Evolutionary conservation across 2,113 vertebrate species (phyloP), one percentile per base, ranked within the genome.

Genomic region (Cheirogaleus medius): DNA sequence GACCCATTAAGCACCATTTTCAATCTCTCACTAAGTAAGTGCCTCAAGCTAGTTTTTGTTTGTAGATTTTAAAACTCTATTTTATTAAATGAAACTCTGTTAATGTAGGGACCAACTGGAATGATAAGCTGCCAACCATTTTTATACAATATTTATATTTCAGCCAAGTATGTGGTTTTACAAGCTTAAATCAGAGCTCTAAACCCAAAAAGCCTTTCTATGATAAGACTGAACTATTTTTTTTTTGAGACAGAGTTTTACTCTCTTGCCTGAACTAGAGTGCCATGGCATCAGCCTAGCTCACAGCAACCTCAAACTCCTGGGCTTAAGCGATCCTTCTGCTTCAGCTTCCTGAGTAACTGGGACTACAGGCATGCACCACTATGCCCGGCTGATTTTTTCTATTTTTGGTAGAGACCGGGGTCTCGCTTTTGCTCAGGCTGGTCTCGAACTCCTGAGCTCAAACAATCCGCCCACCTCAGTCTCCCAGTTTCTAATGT

Each of bases 51-150:
- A 81, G 10, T 84, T 95, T 88, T 84, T 60, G 34, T 85, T 63
- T 93, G 15, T 47, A 66, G 14, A 84, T 42, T 95, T 94, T 89
- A 95, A 93, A 95, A 76, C 39, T 14, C 44, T 69, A 12, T 95
- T 96, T 93, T 90, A 88, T 74, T 68, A 86, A 56, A 87, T 54
- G 68, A 94, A 91, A 78, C 23, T 96, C 18, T 96, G 52, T 89
- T 88, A 91, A 88, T 44, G 7, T 68, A 88, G 74, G 94, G 42
- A 88, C 39, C 39, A 66, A 69, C 27, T 89, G 52, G 54, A 97
- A 95, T 66, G 64, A 73, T n/a, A 96, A 56, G n/a, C 32, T 93
- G 42, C 27, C 58, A 91, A 82, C 21, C 63, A 95, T 58, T 63
- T 95, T 91, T 15, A 89, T 83, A 90, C 37, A 95, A 69, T 64